phyloP scores from a whole-genome alignment of 2,797 vertebrate species.

The Enteromius treurensis region DNA sequence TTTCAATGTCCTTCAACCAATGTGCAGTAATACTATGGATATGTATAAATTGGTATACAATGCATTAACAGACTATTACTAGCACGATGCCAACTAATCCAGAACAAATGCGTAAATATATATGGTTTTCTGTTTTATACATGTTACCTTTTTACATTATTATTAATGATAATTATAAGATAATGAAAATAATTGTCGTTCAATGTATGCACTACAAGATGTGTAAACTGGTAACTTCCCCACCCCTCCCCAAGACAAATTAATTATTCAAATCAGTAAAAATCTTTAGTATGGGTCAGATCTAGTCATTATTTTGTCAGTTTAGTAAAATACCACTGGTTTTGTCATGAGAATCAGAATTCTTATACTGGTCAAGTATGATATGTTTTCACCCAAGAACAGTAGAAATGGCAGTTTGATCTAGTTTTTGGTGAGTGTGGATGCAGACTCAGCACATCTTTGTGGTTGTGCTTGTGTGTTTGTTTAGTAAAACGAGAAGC shows the following conservation, averaged over 20 bases:
- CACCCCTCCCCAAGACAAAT: neutral
- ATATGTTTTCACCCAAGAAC: neutral
- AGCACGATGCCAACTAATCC: neutral
- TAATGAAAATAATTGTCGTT: neutral
- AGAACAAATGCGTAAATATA: too few species aligned
- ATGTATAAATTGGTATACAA: neutral
- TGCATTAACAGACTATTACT: neutral
- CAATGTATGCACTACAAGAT: neutral
- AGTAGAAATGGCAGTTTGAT: neutral
- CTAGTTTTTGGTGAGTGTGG: neutral
- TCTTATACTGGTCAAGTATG: neutral
- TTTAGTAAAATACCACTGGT: neutral
- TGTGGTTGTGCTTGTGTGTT: conserved; percentile 5
- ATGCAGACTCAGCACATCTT: conserved; percentile 5
- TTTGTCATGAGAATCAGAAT: neutral
- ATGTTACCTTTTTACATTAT: too few species aligned
- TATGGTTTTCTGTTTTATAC: too few species aligned
- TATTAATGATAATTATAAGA: too few species aligned
- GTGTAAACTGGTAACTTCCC: neutral
- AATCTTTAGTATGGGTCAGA: neutral
- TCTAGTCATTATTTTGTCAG: conserved; percentile 10
- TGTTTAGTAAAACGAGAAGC: conserved; percentile 23
- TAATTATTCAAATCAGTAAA: neutral
- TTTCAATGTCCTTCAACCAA: neutral
- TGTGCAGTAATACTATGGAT: neutral